Conservation (phyloP, 2,113 vertebrate genomes). For the Scolopax mira region DNA sequence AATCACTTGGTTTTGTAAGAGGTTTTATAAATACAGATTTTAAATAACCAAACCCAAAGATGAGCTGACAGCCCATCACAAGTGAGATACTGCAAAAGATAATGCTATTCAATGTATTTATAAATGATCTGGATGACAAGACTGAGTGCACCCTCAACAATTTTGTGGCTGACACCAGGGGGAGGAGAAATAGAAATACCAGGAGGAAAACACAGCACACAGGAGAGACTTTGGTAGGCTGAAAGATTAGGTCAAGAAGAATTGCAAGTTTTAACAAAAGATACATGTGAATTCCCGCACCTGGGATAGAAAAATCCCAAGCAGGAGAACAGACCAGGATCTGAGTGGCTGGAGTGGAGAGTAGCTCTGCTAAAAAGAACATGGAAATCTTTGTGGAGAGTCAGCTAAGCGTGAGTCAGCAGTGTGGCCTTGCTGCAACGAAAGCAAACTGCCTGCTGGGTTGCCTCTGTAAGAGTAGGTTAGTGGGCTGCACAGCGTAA, state of each 20-base stretch:
- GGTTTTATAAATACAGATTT: not conserved
- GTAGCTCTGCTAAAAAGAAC: not conserved
- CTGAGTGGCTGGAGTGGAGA: not conserved
- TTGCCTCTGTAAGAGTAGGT: not conserved
- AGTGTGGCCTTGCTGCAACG: not conserved
- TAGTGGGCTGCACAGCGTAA: not conserved
- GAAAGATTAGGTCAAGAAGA: not conserved
- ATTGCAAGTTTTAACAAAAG: not conserved
- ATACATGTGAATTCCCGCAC: not conserved
- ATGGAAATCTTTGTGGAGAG: not conserved
- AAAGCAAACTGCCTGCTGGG: not conserved
- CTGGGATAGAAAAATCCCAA: not conserved
- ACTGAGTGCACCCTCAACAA: accelerated
- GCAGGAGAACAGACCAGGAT: not conserved
- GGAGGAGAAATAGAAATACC: not conserved
- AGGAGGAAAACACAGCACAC: not conserved
- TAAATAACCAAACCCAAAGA: not conserved
- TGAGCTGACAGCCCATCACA: not conserved
- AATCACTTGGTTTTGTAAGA: not conserved
- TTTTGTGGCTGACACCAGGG: not conserved
- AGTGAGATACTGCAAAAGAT: not conserved
- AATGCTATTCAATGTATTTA: not conserved
- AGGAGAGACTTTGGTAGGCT: not conserved
- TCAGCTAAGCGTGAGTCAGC: not conserved
- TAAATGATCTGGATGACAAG: not conserved